Conservation (phyloP, 2,113 vertebrate species). For the Apistogramma diplotaenia region DNA sequence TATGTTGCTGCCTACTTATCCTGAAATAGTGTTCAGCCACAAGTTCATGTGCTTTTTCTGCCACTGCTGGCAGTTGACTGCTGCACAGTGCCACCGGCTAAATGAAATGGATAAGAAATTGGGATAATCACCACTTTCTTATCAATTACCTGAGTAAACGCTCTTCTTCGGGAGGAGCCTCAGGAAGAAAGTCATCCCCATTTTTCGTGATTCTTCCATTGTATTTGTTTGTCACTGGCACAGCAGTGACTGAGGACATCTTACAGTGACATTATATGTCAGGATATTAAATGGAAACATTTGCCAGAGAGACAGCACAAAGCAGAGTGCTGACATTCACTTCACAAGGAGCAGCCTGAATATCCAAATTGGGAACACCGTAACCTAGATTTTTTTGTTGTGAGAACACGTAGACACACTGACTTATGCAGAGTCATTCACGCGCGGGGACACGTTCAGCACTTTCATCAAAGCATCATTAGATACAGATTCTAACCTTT, state of each 20-base stretch:
- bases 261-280: neutral
- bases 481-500: slow-evolving; percentile 37
- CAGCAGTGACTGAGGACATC: slow-evolving; percentile 2
- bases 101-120: slow-evolving; percentile 14
- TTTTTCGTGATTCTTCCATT: neutral
- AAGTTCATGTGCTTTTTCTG: slow-evolving; percentile 31
- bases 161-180: neutral
- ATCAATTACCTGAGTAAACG: slow-evolving; percentile 2
- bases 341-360: slow-evolving; percentile 8
- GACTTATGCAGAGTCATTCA: neutral
- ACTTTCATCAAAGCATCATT: slow-evolving; percentile 28
- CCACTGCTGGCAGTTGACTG: neutral
- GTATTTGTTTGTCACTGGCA: neutral
- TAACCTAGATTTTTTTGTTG: slow-evolving; percentile 37
- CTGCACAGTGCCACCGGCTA: slow-evolving; percentile 3
- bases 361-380: slow-evolving; percentile 11
- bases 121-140: neutral
- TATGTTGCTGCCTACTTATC: slow-evolving; percentile 11
- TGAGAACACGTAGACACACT: neutral
- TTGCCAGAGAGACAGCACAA: neutral
- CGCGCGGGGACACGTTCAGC: neutral
- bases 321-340: slow-evolving; percentile 30
- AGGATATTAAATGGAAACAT: slow-evolving; percentile 9
- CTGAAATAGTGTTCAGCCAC: slow-evolving; percentile 23
- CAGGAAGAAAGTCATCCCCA: neutral